Conservation (phyloP, 1,140 invertebrate species). For the Tigriopus japonicus region DNA sequence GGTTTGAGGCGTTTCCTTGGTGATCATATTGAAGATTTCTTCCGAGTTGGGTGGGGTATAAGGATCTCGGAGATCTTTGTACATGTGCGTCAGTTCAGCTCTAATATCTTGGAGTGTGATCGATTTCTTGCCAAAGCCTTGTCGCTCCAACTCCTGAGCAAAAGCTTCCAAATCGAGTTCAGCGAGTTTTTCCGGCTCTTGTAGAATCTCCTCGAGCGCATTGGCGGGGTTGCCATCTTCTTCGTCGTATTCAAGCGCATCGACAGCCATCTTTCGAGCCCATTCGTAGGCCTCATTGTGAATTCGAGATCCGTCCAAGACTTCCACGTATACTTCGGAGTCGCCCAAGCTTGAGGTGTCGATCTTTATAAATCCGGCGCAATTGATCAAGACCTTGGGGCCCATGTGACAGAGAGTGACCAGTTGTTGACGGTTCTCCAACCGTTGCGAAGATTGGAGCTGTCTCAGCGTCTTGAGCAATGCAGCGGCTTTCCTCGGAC, state of each 20-base stretch:
- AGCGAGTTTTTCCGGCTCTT: constrained; percentile 80
- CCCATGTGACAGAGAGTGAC: constrained; percentile 91
- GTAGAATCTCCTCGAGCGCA: constrained; percentile 89
- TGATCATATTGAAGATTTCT: constrained; percentile 81
- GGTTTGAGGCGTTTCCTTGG: constrained; percentile 86
- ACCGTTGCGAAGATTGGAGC: constrained; percentile 41
- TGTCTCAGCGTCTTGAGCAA: constrained; percentile 79
- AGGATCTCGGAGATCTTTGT: constrained; percentile 72
- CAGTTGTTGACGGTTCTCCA: constrained; percentile 86
- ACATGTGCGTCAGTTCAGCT: constrained; percentile 81
- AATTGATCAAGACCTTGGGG: constrained; percentile 96
- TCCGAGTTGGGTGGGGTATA: constrained; percentile 60
- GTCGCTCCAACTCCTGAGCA: constrained; percentile 85
- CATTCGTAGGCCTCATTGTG: constrained; percentile 99
- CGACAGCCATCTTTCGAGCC: constrained; percentile 98
- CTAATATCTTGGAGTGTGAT: constrained; percentile 94
- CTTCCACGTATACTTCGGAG: constrained; percentile 51
- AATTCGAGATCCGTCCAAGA: constrained; percentile 88
- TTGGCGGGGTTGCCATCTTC: constrained; percentile 70
- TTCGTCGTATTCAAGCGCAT: constrained; percentile 90
- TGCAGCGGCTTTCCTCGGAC: constrained; percentile 78
- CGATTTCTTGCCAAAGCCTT: constrained; percentile 85
- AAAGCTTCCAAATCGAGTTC: constrained; percentile 97
- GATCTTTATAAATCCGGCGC: constrained; percentile 97
- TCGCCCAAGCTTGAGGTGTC: constrained; percentile 86